Percentiles rank a stretch among this genome's conserved stretches.
Evolutionary conservation across 2,113 vertebrate genomes (phyloP).

Genomic region (Choloepus hoffmanni): DNA sequence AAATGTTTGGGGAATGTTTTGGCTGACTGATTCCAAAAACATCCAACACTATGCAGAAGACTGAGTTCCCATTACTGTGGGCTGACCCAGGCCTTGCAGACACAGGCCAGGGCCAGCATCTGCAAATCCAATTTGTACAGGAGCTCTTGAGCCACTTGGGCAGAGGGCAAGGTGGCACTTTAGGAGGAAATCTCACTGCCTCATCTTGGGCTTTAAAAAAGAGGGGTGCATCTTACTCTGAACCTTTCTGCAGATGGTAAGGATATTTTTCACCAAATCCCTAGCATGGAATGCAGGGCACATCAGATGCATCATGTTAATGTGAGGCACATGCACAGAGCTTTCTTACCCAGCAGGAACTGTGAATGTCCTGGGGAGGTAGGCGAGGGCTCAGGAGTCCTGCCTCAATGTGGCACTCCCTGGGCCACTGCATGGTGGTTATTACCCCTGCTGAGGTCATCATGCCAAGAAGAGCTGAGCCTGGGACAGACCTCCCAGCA

Average conservation of each 20-base stretch:
- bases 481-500: neutral
- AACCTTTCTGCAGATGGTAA: neutral
- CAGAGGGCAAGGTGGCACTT: neutral
- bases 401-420: neutral
- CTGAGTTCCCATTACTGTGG: neutral
- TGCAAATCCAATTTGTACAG: neutral
- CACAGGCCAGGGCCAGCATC: neutral
- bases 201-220: neutral
- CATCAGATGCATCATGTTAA: neutral
- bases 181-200: neutral
- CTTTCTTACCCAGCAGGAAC: neutral
- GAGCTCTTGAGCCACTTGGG: neutral
- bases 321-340: neutral
- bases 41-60: neutral
- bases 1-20: slow-evolving; percentile 22
- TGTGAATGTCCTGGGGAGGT: neutral
- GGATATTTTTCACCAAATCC: neutral
- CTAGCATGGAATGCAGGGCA: neutral
- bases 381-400: neutral
- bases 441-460: neutral
- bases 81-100: neutral
- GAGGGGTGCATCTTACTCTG: neutral
- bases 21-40: neutral
- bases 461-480: neutral
- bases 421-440: neutral